Conservation (phyloP, 2,797 vertebrate genomes). For the Ctenosaura bakeri region DNA sequence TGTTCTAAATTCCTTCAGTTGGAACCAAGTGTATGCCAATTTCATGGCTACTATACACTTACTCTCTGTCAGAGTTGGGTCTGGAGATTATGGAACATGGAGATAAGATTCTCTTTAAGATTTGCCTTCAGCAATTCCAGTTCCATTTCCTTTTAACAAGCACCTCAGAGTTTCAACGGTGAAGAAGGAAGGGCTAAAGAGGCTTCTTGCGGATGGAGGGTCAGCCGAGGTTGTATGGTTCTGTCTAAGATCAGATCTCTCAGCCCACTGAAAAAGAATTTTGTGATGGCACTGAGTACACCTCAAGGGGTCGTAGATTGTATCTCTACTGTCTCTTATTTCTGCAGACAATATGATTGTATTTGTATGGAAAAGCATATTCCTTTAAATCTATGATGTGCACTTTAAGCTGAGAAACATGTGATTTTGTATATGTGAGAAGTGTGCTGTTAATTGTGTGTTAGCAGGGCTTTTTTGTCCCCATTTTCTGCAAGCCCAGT, state of each 20-base stretch:
- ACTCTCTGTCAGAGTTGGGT: background rate
- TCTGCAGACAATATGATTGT: background rate
- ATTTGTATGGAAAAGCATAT: slow-evolving; percentile 18
- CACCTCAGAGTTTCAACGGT: background rate
- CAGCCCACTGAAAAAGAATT: background rate
- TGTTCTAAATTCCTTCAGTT: background rate
- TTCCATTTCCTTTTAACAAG: no score
- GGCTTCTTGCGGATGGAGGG: background rate
- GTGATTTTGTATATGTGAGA: slow-evolving; percentile 45
- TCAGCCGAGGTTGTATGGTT: background rate
- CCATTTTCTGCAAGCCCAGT: slow-evolving; percentile 2
- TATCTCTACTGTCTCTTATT: slow-evolving; percentile 10
- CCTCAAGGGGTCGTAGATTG: background rate
- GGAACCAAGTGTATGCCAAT: background rate
- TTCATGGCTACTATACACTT: no score
- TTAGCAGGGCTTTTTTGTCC: slow-evolving; percentile 25
- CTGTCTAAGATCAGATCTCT: background rate
- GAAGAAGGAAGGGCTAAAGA: background rate
- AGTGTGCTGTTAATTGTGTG: slow-evolving; percentile 1
- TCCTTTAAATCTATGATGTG: slow-evolving; percentile 46
- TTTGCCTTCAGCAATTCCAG: no score
- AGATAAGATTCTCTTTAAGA: no score
- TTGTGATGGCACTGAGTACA: background rate
- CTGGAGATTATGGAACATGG: background rate
- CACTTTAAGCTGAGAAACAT: slow-evolving; percentile 63